These are phyloP conservation scores for Lordiphosa fenestrarum DNA, from an alignment of 2,888 invertebrate species.

Conservation along the genomic window DNA sequence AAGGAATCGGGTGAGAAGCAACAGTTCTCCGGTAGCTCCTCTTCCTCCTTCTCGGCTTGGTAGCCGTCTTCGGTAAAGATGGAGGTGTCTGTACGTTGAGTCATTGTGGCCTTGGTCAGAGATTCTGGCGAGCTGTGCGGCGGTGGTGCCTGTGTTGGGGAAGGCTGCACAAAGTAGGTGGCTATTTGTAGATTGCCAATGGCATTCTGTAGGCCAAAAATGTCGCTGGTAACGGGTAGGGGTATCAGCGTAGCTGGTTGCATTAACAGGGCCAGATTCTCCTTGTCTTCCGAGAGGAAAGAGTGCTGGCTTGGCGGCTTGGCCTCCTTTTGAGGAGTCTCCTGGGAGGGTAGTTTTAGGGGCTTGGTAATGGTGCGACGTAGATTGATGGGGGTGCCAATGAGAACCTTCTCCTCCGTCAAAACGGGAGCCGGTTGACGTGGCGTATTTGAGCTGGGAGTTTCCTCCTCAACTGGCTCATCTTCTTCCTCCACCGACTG, in stretches of 20 bases:
- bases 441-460: conserved; percentile 42
- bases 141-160: conserved; percentile 23
- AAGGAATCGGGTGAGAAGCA: conserved; percentile 65
- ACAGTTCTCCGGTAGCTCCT: conserved; percentile 29
- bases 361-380: conserved; percentile 76
- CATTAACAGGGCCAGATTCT: conserved; percentile 74
- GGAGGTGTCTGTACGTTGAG: conserved; percentile 74
- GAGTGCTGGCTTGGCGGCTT: conserved; percentile 3
- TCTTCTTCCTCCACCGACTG: conserved; percentile 61
- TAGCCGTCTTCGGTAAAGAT: conserved; percentile 73
- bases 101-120: conserved; percentile 64
- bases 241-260: conserved; percentile 80
- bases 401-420: conserved; percentile 77
- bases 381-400: conserved; percentile 79
- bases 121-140: conserved; percentile 44
- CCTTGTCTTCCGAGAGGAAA: conserved; percentile 44
- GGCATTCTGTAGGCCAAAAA: conserved; percentile 78
- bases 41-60: conserved; percentile 54
- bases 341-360: conserved; percentile 36
- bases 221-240: conserved; percentile 78
- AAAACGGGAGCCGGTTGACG: conserved; percentile 38
- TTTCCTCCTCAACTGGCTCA: conserved; percentile 20
- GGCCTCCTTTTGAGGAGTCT: conserved; percentile 4
- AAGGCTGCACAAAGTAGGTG: conserved; percentile 78
- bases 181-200: conserved; percentile 80